These are phyloP conservation scores for Eupithecia exiguata DNA, from an alignment of 2,888 invertebrate species.

Conservation along the genomic window DNA sequence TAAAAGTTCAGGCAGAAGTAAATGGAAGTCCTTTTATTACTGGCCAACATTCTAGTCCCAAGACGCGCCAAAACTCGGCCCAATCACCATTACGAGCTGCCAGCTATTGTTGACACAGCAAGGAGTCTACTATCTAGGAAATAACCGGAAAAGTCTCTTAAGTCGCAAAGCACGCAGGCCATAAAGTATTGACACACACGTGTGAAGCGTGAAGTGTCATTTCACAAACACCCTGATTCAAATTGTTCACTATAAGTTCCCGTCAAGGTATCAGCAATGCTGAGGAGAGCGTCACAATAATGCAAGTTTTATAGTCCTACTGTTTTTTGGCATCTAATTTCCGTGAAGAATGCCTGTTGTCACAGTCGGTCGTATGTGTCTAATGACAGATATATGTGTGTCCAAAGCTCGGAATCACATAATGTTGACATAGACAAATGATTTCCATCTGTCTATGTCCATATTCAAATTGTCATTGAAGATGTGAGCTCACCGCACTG, in stretches of 20 bases:
- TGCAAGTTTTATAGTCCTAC: background rate
- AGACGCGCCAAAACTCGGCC: constrained; percentile 27
- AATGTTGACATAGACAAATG: background rate
- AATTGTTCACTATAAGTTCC: background rate
- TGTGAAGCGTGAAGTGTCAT: background rate
- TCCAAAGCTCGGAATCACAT: background rate
- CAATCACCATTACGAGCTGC: constrained; percentile 37
- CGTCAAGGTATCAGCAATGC: background rate
- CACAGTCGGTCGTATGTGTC: background rate
- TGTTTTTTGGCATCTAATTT: background rate
- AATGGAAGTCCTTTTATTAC: constrained; percentile 16
- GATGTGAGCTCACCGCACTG: background rate
- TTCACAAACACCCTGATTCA: background rate
- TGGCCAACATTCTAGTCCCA: constrained; percentile 23
- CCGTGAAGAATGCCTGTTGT: background rate
- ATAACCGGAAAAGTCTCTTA: constrained; percentile 8
- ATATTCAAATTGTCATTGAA: background rate
- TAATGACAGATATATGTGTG: background rate
- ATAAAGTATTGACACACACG: background rate
- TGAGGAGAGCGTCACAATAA: background rate
- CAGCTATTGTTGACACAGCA: constrained; percentile 21
- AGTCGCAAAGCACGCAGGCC: background rate
- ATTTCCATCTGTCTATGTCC: background rate
- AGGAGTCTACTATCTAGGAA: constrained; percentile 23
- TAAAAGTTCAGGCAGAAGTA: constrained; percentile 19